Evolutionary conservation across 2,797 vertebrate species (phyloP).

Genomic region (Pithecia hirsuta): DNA sequence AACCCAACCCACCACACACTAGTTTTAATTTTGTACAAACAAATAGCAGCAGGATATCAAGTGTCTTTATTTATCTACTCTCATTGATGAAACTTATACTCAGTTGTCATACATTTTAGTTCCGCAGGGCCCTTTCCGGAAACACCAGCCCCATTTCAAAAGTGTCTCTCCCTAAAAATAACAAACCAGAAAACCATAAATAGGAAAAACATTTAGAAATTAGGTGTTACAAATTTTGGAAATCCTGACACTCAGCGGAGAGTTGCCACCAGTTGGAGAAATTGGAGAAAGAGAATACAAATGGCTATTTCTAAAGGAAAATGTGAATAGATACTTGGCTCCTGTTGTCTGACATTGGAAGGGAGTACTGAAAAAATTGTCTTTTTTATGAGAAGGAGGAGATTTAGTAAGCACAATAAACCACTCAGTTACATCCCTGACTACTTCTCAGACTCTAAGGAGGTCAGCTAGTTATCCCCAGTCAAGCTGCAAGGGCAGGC

Average conservation of each 20-base stretch:
- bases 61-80: not conserved
- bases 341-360: not conserved
- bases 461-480: not conserved
- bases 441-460: not conserved
- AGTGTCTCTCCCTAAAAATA: not conserved
- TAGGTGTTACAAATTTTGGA: not conserved
- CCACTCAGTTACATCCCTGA: not conserved
- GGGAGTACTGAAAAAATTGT: not conserved
- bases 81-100: not conserved
- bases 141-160: not conserved
- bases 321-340: not conserved
- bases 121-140: not conserved
- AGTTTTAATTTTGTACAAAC: not conserved
- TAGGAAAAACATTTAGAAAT: not conserved
- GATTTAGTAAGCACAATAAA: not conserved
- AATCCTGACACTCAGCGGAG: not conserved
- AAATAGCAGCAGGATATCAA: not conserved
- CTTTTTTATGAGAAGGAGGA: not conserved
- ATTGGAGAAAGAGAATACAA: not conserved
- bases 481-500: not conserved
- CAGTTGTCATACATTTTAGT: not conserved
- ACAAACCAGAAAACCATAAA: not conserved
- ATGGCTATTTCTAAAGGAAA: not conserved
- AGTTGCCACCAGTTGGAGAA: not conserved
- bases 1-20: not conserved